These are phyloP conservation scores for Microctonus hyperodae DNA, from an alignment of 2,888 invertebrate species.

Conservation along the genomic window DNA sequence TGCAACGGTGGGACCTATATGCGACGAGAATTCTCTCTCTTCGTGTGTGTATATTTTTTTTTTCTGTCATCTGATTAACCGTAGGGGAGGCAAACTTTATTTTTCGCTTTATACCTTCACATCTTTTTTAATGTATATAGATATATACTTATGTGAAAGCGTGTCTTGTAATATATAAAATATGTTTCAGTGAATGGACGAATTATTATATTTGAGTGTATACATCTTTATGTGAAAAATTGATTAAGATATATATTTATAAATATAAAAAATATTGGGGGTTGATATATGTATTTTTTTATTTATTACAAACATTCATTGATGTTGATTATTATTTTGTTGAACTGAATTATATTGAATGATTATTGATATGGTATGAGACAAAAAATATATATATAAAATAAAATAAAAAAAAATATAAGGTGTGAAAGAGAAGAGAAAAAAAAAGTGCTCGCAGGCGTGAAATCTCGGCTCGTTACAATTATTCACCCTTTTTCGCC, in stretches of 20 bases:
- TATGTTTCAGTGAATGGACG: too few relatives aligned
- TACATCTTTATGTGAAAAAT: not conserved
- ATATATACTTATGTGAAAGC: too few relatives aligned
- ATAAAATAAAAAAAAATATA: not conserved
- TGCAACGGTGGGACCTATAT: constrained; percentile 44
- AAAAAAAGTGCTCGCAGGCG: constrained; percentile 33
- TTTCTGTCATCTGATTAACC: constrained; percentile 55
- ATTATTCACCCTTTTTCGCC: constrained; percentile 53
- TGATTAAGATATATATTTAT: constrained; percentile 3
- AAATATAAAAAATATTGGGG: not conserved
- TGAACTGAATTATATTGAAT: not conserved
- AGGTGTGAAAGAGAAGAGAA: not conserved
- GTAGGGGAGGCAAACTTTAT: constrained; percentile 44
- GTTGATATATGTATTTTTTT: not conserved
- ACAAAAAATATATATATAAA: too few relatives aligned
- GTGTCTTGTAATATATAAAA: too few relatives aligned
- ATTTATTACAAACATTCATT: too few relatives aligned
- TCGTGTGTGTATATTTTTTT: constrained; percentile 1
- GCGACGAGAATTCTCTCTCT: constrained; percentile 31
- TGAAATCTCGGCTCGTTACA: constrained; percentile 51
- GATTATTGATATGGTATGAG: constrained; percentile 5
- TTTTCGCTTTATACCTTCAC: constrained; percentile 30
- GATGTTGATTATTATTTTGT: not conserved
- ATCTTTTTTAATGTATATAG: too few relatives aligned
- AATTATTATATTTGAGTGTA: too few relatives aligned